phyloP scores from a whole-genome alignment of 2,888 invertebrate genomes.

The Tetropium fuscum region DNA sequence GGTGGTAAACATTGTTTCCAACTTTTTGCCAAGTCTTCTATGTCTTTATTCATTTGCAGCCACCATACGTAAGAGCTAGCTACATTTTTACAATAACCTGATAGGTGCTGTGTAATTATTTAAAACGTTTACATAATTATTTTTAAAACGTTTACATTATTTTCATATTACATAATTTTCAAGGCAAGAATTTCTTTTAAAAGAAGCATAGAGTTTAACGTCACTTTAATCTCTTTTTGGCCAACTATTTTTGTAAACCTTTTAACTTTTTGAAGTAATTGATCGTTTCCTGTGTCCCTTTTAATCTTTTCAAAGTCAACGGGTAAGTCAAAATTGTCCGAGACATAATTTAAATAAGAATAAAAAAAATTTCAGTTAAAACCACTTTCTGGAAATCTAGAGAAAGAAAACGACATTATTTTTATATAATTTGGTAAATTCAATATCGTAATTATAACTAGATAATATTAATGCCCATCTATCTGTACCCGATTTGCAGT shows the following conservation, averaged over 20 bases:
- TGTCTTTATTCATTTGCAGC: conserved; percentile 49
- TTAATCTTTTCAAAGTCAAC: neutral
- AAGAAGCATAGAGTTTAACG: neutral
- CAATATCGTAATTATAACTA: conserved; percentile 14
- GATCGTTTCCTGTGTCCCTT: neutral
- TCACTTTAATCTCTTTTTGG: no score
- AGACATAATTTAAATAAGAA: conserved; percentile 3
- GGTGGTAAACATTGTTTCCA: conserved; percentile 47
- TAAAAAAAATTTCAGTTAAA: neutral
- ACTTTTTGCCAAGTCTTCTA: conserved; percentile 43
- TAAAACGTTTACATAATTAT: conserved; percentile 21
- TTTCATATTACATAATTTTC: conserved; percentile 25
- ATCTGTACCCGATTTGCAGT: conserved; percentile 14
- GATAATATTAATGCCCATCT: conserved; percentile 12
- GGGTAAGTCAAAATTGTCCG: neutral
- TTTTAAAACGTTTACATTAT: no score
- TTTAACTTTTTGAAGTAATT: neutral
- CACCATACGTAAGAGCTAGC: conserved; percentile 45
- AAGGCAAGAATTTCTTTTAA: conserved; percentile 19
- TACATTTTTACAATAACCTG: conserved; percentile 21
- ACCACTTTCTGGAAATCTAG: neutral
- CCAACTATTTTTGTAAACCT: no score
- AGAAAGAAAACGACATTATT: conserved; percentile 13
- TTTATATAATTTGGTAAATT: conserved; percentile 10
- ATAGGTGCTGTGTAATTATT: conserved; percentile 30